Conservation (phyloP, 2,797 vertebrate species). For the Okamejei kenojei region DNA sequence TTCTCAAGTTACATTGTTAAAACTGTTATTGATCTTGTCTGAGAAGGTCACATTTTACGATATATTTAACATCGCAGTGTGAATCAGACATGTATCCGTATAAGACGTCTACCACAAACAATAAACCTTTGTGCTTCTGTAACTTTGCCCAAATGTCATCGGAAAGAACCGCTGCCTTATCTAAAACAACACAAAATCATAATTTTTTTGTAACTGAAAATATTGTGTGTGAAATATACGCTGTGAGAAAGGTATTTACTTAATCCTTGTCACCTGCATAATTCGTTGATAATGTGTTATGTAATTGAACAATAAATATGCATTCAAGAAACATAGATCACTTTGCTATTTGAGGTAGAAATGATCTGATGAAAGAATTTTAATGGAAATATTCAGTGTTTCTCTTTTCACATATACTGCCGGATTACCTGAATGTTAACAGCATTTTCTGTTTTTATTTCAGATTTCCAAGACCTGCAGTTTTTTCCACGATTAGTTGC, state of each 20-base stretch:
- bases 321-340: background rate
- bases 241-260: background rate
- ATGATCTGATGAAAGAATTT: background rate
- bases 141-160: background rate
- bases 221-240: background rate
- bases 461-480: too few species aligned
- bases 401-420: too few species aligned
- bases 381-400: too few species aligned
- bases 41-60: background rate
- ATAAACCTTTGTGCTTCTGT: background rate
- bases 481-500: too few species aligned
- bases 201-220: background rate
- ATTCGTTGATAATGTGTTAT: background rate
- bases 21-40: background rate
- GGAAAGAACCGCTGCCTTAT: background rate
- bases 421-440: too few species aligned
- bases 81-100: background rate
- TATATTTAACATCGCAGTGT: background rate
- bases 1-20: background rate
- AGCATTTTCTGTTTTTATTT: too few species aligned
- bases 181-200: background rate
- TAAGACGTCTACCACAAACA: background rate
- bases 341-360: background rate
- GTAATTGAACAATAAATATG: background rate
- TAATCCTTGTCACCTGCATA: background rate